Percentiles rank a stretch among this genome's conserved stretches.
phyloP scores from a whole-genome alignment of 2,113 vertebrate genomes.

The Callorhinus ursinus region DNA sequence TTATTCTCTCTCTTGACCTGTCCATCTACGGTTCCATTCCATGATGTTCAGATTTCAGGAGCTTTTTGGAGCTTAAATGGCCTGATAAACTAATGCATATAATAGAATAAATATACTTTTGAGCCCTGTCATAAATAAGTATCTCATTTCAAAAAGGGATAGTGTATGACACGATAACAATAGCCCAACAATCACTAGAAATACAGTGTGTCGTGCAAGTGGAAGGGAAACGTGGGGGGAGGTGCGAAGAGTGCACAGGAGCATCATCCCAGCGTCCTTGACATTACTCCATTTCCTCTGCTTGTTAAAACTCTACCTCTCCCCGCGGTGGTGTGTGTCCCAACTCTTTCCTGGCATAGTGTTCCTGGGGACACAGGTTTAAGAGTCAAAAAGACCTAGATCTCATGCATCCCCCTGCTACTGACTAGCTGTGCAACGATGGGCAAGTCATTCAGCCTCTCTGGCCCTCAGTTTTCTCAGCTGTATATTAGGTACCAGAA shows the following conservation, averaged over 20 bases:
- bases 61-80: neutral
- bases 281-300: neutral
- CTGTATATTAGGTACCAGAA: neutral
- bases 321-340: neutral
- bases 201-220: neutral
- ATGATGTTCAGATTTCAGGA: neutral
- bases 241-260: neutral
- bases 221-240: neutral
- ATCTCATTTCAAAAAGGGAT: neutral
- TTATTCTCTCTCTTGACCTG: neutral
- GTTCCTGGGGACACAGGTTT: neutral
- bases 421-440: neutral
- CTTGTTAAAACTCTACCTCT: neutral
- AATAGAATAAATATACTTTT: neutral
- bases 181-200: neutral
- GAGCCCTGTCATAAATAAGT: neutral
- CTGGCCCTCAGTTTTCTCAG: neutral
- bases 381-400: neutral
- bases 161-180: neutral
- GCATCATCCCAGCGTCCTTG: neutral
- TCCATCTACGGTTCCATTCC: neutral
- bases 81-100: neutral
- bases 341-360: neutral
- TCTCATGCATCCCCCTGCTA: neutral
- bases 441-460: neutral